Evolutionary conservation across 2,113 vertebrate genomes (phyloP).

Genomic region (Ailuropoda melanoleuca): DNA sequence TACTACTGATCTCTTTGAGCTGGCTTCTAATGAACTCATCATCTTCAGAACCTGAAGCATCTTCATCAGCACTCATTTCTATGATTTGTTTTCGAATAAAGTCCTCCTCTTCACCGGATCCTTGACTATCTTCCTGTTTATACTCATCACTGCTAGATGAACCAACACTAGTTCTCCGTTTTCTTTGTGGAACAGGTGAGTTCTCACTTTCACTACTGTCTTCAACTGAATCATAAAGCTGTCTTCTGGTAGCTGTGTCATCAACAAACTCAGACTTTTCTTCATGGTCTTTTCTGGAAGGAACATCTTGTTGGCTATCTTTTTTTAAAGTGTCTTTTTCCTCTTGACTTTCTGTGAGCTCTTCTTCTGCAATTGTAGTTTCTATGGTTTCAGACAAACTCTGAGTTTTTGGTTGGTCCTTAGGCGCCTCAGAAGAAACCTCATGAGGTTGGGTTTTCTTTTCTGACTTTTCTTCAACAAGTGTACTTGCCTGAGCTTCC

Average conservation of each 20-base stretch:
- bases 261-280: slow-evolving; percentile 78
- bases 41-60: slow-evolving; percentile 92
- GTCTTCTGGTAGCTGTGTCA: slow-evolving; percentile 79
- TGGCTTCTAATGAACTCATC: slow-evolving; percentile 88
- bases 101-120: slow-evolving; percentile 95
- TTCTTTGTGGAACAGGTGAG: slow-evolving; percentile 89
- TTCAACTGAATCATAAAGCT: slow-evolving; percentile 87
- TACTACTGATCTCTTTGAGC: slow-evolving; percentile 84
- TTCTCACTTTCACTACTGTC: slow-evolving; percentile 94
- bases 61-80: slow-evolving; percentile 94
- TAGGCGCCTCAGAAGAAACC: slow-evolving; percentile 78
- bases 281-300: slow-evolving; percentile 73
- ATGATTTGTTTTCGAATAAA: slow-evolving; percentile 95
- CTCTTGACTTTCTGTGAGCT: slow-evolving; percentile 80
- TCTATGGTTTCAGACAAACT: slow-evolving; percentile 85
- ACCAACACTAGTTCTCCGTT: slow-evolving; percentile 85
- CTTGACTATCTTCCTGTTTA: slow-evolving; percentile 91
- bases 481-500: slow-evolving; percentile 89
- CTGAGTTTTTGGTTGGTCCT: slow-evolving; percentile 86
- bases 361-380: slow-evolving; percentile 89
- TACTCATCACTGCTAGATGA: slow-evolving; percentile 95
- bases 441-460: slow-evolving; percentile 80
- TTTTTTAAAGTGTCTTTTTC: slow-evolving; percentile 73
- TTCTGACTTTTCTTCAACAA: slow-evolving; percentile 80
- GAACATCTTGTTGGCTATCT: slow-evolving; percentile 74